Base-by-base conservation (phyloP, 2,113 vertebrate genomes). In the Accipiter virgatus region DNA sequence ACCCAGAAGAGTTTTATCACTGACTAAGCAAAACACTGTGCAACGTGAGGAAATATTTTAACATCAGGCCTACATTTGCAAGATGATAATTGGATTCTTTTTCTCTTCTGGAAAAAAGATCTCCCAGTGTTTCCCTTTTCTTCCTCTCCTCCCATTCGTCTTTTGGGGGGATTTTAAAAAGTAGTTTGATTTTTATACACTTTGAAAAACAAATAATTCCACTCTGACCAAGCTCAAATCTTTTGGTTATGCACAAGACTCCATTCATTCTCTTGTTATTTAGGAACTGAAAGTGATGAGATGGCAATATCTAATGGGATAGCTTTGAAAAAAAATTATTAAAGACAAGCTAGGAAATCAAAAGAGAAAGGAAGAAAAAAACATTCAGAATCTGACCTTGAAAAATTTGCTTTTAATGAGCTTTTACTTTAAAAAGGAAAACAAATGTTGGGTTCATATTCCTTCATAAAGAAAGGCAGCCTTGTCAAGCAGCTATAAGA, bases 371-470 rank as follows among this genome's bases (percentile, higher is more conserved):
- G 11, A 94, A 80, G 50, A 8, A 87, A 73, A 90, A 71, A 48
- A 0, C 3, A 42, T 43, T 67, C 67, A 13, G 52, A 93, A 79
- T 86, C 40, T 15, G 3, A 45, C 13, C 40, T 73, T 70, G 42
- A 95, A 85, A 82, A 87, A 61, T 21, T 63, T 81, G 43, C 43
- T 91, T 89, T 80, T 82, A 91, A 82, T 81, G 63, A 96, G 31
- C 42, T 85, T 68, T 95, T 45, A 29, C 25, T 83, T 95, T 85
- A 81, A 92, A 92, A 94, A 82, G 25, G 62, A 75, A 84, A 89
- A 62, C 36, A 88, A 93, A 78, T 45, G 8, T 21, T 80, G n/a
- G 15, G 70, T 75, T 95, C 20, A 25, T 70, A 62, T 48, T 78
- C 62, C 67, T 75, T 80, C 84, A 40, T 53, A 58, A 81, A 85